Evolutionary conservation across 2,113 vertebrate species (phyloP).

Genomic region (Crotalus horridus): DNA sequence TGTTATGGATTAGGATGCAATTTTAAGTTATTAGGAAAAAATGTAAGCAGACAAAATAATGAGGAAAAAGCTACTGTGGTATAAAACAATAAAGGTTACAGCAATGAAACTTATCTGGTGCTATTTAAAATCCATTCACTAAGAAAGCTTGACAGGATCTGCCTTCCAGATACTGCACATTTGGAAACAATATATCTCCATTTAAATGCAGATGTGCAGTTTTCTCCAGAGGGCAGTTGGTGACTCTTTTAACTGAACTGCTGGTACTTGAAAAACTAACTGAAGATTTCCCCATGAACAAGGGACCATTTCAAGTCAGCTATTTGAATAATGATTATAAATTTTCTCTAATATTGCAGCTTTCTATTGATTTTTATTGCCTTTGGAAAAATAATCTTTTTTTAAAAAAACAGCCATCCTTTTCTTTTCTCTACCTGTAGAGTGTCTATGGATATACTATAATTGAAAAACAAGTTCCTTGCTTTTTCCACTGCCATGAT

Average conservation of each 20-base stretch:
- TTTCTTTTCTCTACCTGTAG: neutral
- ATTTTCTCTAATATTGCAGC: slow-evolving; percentile 59
- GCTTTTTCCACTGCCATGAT: slow-evolving; percentile 47
- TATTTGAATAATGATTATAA: slow-evolving; percentile 64
- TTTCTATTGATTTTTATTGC: slow-evolving; percentile 63
- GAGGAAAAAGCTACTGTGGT: slow-evolving; percentile 51
- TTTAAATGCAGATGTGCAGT: slow-evolving; percentile 76
- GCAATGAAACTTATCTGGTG: slow-evolving; percentile 60
- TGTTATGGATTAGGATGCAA: slow-evolving; percentile 48
- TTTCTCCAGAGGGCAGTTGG: slow-evolving; percentile 76
- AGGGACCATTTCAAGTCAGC: slow-evolving; percentile 66
- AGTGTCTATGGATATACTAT: slow-evolving; percentile 12
- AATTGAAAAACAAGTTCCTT: slow-evolving; percentile 53
- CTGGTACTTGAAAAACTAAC: slow-evolving; percentile 69
- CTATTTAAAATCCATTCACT: slow-evolving; percentile 64
- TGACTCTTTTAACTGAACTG: slow-evolving; percentile 70
- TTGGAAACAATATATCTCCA: slow-evolving; percentile 73
- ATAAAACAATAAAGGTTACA: slow-evolving; percentile 41
- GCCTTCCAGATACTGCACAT: slow-evolving; percentile 71
- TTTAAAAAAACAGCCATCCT: slow-evolving; percentile 19
- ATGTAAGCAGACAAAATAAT: slow-evolving; percentile 35
- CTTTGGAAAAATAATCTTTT: slow-evolving; percentile 45
- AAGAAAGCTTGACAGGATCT: slow-evolving; percentile 69
- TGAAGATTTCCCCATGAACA: slow-evolving; percentile 68
- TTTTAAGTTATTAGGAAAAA: slow-evolving; percentile 66